Percentiles rank a stretch among this genome's conserved stretches.
Conservation (phyloP, 2,113 vertebrate genomes). For the Poeciliopsis retropinna region DNA sequence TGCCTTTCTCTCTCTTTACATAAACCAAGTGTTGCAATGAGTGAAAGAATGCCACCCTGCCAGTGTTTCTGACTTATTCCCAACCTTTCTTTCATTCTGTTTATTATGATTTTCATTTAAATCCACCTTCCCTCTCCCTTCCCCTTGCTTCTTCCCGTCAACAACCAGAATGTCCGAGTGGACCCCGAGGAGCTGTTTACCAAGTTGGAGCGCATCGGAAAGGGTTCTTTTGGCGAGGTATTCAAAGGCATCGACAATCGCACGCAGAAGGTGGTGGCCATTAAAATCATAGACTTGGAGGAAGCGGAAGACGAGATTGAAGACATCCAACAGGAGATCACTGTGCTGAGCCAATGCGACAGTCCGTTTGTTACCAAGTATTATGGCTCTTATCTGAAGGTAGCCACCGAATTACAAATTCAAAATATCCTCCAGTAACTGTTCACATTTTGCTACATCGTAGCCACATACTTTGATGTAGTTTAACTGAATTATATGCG, state of each 20-base stretch:
- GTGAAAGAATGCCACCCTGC: constrained; percentile 48
- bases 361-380: constrained; percentile 98
- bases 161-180: constrained; percentile 85
- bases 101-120: constrained; percentile 5
- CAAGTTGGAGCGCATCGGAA: constrained; percentile 96
- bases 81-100: not conserved
- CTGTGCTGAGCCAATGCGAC: constrained; percentile 98
- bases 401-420: constrained; percentile 62
- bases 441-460: no score
- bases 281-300: constrained; percentile 98
- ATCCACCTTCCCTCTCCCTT: not conserved
- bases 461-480: no score
- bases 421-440: no score
- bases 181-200: constrained; percentile 97
- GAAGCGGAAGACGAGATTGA: constrained; percentile 99
- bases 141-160: constrained; percentile 4
- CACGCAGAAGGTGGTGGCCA: constrained; percentile 98
- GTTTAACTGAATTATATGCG: not conserved
- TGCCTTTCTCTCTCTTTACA: constrained; percentile 32
- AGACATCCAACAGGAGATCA: constrained; percentile 99
- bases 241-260: constrained; percentile 99
- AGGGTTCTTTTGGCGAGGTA: constrained; percentile 97
- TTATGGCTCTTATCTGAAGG: constrained; percentile 98
- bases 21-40: constrained; percentile 49
- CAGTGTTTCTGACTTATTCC: constrained; percentile 49